Evolutionary conservation across 1,140 invertebrate genomes (phyloP).

Genomic region (Coenobita brevimanus): DNA sequence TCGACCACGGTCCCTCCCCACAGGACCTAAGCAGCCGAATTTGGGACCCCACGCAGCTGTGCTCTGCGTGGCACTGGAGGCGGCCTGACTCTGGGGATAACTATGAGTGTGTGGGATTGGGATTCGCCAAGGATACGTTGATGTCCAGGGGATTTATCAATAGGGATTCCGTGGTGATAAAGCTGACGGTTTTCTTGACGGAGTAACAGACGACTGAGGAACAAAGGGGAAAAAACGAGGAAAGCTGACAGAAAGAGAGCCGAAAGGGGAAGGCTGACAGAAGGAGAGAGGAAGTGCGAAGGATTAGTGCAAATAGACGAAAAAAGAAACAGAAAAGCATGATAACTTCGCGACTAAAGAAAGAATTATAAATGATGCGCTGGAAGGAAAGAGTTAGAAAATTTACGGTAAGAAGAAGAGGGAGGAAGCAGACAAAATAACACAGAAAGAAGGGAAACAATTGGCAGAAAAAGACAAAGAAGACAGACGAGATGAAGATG

Average conservation of each 20-base stretch:
- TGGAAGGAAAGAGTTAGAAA: not conserved
- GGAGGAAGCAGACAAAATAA: not conserved
- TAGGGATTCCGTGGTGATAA: conserved; percentile 73
- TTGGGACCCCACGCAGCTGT: conserved; percentile 75
- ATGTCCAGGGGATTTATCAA: conserved; percentile 72
- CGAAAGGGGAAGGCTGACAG: not conserved
- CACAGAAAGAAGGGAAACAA: not conserved
- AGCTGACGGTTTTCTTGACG: conserved; percentile 75
- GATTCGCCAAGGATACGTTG: conserved; percentile 73
- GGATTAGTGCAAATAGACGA: not conserved
- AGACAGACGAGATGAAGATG: not conserved
- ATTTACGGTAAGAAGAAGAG: not conserved
- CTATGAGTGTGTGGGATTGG: conserved; percentile 75
- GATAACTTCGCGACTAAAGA: not conserved
- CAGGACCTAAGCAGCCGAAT: conserved; percentile 74
- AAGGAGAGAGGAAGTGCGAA: not conserved
- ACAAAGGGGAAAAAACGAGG: not conserved
- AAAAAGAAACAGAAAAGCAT: not conserved
- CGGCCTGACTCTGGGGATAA: conserved; percentile 74
- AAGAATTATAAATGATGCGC: too few relatives aligned
- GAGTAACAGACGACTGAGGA: too few relatives aligned
- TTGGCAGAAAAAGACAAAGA: not conserved
- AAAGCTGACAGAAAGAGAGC: not conserved
- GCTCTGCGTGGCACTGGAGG: conserved; percentile 74
- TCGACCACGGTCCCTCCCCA: conserved; percentile 73